phyloP scores from a whole-genome alignment of 2,888 invertebrate genomes.

The Ceriagrion tenellum region DNA sequence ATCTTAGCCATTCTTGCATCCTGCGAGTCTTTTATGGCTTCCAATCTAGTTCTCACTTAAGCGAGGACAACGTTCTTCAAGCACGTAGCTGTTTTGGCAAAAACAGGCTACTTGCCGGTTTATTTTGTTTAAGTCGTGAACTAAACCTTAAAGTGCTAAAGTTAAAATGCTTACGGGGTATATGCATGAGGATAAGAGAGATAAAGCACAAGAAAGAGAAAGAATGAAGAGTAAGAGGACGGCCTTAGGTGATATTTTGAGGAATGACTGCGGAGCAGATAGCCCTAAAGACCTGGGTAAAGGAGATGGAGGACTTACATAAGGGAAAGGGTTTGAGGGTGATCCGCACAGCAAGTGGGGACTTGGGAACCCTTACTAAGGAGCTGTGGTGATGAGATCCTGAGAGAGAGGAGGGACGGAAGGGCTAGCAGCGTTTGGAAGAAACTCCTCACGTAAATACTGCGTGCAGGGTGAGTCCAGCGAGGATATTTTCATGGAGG shows the following conservation, averaged over 20 bases:
- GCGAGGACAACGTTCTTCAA: too few relatives aligned
- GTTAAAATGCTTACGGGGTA: too few relatives aligned
- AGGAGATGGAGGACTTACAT: neutral
- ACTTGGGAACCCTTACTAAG: neutral
- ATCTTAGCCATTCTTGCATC: too few relatives aligned
- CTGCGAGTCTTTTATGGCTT: too few relatives aligned
- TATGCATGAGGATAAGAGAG: too few relatives aligned
- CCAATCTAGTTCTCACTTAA: too few relatives aligned
- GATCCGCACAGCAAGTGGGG: neutral
- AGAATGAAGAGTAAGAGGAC: neutral
- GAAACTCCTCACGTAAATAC: neutral
- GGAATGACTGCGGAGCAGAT: slow-evolving; percentile 42
- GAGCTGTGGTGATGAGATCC: neutral
- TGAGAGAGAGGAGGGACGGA: neutral
- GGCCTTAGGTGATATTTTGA: slow-evolving; percentile 38
- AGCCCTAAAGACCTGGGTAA: neutral
- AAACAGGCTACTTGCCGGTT: too few relatives aligned
- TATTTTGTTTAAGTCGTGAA: too few relatives aligned
- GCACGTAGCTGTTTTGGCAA: too few relatives aligned
- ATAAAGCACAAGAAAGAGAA: neutral
- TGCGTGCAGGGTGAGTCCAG: neutral
- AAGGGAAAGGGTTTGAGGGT: neutral
- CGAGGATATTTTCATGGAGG: neutral
- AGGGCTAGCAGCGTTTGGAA: neutral
- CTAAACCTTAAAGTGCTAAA: too few relatives aligned